Conservation (phyloP, 2,888 invertebrate species). For the Pantelozetes paolii region DNA sequence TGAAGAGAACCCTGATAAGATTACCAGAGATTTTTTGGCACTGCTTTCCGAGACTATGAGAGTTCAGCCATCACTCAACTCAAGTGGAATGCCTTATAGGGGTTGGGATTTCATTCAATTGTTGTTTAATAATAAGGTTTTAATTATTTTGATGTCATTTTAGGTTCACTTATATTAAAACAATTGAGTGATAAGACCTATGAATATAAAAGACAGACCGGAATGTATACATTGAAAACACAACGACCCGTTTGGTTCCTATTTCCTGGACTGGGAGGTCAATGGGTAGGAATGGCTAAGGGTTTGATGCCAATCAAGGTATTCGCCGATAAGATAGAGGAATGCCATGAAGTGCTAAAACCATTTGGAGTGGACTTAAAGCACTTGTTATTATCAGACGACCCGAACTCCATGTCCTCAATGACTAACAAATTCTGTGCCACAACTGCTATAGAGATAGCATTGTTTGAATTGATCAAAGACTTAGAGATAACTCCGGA, state of each 20-base stretch:
- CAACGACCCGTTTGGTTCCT: conserved; percentile 85
- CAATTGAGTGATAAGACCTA: not conserved
- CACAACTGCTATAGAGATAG: conserved; percentile 58
- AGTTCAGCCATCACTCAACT: conserved; percentile 18
- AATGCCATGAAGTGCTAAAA: conserved; percentile 24
- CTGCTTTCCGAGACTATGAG: conserved; percentile 30
- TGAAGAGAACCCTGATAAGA: conserved; percentile 36
- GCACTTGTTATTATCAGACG: conserved; percentile 21
- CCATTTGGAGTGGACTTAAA: conserved; percentile 52
- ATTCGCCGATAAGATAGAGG: conserved; percentile 2
- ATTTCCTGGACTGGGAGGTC: conserved; percentile 66
- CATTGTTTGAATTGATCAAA: conserved; percentile 39
- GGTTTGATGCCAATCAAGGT: conserved; percentile 34
- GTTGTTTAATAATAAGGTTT: not conserved
- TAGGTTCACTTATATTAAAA: not conserved
- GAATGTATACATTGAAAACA: conserved; percentile 55
- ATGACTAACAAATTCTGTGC: conserved; percentile 69
- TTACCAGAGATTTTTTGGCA: conserved; percentile 39
- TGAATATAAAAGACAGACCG: conserved; percentile 19
- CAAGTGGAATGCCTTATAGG: conserved; percentile 36
- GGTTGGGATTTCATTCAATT: conserved; percentile 4
- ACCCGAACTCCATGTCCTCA: conserved; percentile 73
- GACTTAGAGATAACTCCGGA: conserved; percentile 55
- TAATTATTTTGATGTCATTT: not conserved
- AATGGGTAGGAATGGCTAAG: conserved; percentile 32